Base-by-base conservation (phyloP, 2,113 vertebrate genomes). In the Silurus glanis region DNA sequence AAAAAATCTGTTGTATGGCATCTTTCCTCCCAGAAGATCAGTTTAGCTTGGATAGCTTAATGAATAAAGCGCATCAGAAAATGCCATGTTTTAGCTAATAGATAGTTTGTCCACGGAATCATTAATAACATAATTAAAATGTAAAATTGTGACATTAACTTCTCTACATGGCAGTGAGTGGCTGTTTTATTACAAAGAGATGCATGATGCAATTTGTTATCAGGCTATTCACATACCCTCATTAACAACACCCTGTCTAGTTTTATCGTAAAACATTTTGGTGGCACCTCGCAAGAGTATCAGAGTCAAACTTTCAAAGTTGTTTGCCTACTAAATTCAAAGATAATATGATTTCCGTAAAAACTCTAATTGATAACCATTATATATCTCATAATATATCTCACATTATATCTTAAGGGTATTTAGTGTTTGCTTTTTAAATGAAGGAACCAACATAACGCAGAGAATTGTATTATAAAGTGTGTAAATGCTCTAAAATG, bases 91-190 rank as follows among this genome's bases (percentile, higher is more conserved):
- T 92, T 91, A 90, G 91, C 94, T 94, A 94, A 94, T 94, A 93
- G 92, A 92, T 92, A 91, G 91, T 88, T 92, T 92, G 91, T 93
- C 93, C 91, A 89, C 89, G 91, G 89, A 89, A 86, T 88, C 84
- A 93, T 94, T 94, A 93, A 89, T 92, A 94, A 93, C 92, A 94
- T 95, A 93, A 92, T 92, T 92, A 83, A 93, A 94, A 93, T 93
- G 87, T 94, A 94, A 72, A 67, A 67, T 51, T 75, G 71, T 84
- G 58, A 23, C 28, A 80, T 28, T 28, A 62, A 13, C 84, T 89
- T 71, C 49, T 88, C 58, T 21, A 75, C 55, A 10, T 10, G 55
- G 37, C 78, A 82, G 69, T 76, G 79, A 82, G n/a, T 14, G 76
- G 90, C 88, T 84, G 85, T 87, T 87, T 91, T 92, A 86, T 92